phyloP scores from a whole-genome alignment of 2,113 vertebrate genomes.

The Sebastes fasciatus region DNA sequence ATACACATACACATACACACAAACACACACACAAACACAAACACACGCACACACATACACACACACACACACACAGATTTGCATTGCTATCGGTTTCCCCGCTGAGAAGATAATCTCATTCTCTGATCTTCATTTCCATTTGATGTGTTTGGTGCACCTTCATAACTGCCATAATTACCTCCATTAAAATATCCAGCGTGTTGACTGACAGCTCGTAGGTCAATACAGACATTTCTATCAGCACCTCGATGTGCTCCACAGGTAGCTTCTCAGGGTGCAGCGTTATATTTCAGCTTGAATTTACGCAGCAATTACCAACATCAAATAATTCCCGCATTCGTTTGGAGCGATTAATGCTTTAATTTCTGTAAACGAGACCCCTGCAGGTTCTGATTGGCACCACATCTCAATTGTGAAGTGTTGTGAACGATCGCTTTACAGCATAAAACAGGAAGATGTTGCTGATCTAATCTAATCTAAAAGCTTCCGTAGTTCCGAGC shows the following conservation, averaged over 20 bases:
- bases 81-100: no score
- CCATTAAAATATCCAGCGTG: background rate
- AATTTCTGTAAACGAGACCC: background rate
- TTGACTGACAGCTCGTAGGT: slow-evolving; percentile 28
- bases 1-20: background rate
- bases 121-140: background rate
- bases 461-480: background rate
- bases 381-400: background rate
- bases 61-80: no score
- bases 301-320: background rate
- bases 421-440: background rate
- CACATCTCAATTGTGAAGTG: background rate
- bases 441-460: background rate
- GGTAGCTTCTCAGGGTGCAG: background rate
- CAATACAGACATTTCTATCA: background rate
- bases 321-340: slow-evolving; percentile 6
- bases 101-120: no score
- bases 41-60: no score
- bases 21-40: no score
- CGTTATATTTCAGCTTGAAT: background rate
- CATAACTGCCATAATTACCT: slow-evolving; percentile 33
- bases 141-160: slow-evolving; percentile 27
- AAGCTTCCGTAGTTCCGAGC: background rate
- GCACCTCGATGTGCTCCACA: background rate
- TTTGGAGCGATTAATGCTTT: background rate